Evolutionary conservation across 1,140 invertebrate genomes (phyloP).

Genomic region (Drosophila equinoxialis): DNA sequence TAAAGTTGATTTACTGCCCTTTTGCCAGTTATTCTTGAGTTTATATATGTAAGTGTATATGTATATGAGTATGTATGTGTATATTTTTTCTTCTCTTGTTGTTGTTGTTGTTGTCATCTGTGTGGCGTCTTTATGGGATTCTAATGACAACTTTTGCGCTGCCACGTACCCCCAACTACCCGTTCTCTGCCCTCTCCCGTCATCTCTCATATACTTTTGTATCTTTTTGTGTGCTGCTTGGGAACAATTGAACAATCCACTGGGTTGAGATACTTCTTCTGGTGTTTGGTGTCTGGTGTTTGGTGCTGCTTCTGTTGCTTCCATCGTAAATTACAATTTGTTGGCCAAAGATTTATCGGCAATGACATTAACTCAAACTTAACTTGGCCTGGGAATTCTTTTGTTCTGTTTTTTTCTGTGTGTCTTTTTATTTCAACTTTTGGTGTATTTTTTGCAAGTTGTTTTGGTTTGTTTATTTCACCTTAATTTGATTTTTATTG

Average conservation of each 20-base stretch:
- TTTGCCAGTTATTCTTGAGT: constrained; percentile 25
- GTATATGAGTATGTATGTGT: not conserved
- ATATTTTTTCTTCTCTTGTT: not conserved
- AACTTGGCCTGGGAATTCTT: constrained; percentile 30
- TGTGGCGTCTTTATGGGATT: constrained; percentile 18
- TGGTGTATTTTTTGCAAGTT: not conserved
- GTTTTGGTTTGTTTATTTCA: not conserved
- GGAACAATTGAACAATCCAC: constrained; percentile 39
- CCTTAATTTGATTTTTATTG: constrained; percentile 29
- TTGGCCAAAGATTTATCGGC: constrained; percentile 46
- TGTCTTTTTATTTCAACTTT: not conserved
- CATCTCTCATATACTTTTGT: not conserved
- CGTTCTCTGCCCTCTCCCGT: not conserved
- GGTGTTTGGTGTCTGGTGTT: not conserved
- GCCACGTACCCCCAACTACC: not conserved
- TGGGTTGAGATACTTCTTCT: constrained; percentile 18
- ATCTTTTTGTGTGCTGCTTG: not conserved
- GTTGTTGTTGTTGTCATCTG: constrained; percentile 6
- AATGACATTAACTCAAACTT: constrained; percentile 48
- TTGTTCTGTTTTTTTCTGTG: not conserved
- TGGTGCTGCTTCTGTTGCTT: constrained; percentile 7
- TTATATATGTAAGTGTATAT: not conserved
- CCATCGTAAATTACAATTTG: constrained; percentile 44
- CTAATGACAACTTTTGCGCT: constrained; percentile 12
- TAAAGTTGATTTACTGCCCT: constrained; percentile 38